These are phyloP conservation scores for Campylomormyrus numenius DNA, from an alignment of 2,113 vertebrate genomes.

Conservation along the genomic window DNA sequence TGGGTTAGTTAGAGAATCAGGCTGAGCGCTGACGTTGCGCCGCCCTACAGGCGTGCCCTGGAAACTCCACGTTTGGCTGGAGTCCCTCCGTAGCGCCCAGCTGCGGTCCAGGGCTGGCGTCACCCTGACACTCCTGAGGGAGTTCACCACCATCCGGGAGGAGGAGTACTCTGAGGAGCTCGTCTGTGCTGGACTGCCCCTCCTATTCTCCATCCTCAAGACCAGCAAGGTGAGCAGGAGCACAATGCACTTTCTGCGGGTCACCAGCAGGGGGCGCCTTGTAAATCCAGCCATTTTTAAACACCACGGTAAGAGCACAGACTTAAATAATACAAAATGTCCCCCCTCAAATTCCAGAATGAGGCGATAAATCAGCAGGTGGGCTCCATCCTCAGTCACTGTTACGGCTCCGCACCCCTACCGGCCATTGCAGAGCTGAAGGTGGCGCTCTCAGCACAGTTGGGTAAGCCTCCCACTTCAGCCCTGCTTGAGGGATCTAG, in stretches of 20 bases:
- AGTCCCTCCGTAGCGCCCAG: constrained; percentile 83
- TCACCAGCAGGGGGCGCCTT: not conserved
- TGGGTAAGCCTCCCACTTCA: constrained; percentile 54
- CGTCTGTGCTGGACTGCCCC: constrained; percentile 73
- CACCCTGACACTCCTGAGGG: constrained; percentile 77
- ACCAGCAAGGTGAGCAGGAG: constrained; percentile 72
- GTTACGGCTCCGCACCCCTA: constrained; percentile 81
- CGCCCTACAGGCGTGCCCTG: constrained; percentile 76
- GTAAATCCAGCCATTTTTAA: not conserved
- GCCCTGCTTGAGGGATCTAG: not conserved
- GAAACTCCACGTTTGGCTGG: constrained; percentile 94
- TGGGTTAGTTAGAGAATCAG: not conserved
- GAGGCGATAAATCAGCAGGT: constrained; percentile 83
- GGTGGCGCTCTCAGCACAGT: constrained; percentile 76
- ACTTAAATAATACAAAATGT: not conserved
- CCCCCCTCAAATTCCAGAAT: constrained; percentile 57
- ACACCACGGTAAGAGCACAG: not conserved
- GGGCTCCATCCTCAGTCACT: constrained; percentile 80
- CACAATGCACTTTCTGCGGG: not conserved
- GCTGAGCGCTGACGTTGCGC: not conserved
- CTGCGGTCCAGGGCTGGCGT: constrained; percentile 76
- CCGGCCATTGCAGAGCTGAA: constrained; percentile 76
- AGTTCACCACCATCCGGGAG: constrained; percentile 83
- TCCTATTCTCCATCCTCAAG: constrained; percentile 84
- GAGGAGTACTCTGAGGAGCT: constrained; percentile 88